These are phyloP conservation scores for Marasmarcha lunaedactyla DNA, from an alignment of 2,888 invertebrate species.

Conservation along the genomic window DNA sequence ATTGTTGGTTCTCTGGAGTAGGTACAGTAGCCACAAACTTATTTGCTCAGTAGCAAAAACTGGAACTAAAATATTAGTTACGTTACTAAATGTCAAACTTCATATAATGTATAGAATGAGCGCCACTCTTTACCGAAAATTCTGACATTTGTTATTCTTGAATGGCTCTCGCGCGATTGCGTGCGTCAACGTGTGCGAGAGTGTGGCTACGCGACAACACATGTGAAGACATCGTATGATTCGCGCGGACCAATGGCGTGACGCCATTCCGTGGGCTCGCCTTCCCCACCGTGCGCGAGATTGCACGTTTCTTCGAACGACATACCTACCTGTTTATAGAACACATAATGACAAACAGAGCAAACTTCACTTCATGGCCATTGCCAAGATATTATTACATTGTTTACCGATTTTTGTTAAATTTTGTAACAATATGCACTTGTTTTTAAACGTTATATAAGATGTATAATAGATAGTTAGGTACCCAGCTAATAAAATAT, in stretches of 20 bases:
- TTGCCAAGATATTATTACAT: conserved; percentile 30
- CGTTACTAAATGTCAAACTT: no score
- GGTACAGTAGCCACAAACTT: no score
- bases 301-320: conserved; percentile 53
- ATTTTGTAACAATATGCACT: not conserved
- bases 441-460: no score
- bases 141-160: no score
- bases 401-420: conserved; percentile 1
- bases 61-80: no score
- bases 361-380: conserved; percentile 40
- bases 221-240: conserved; percentile 58
- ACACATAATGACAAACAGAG: conserved; percentile 30
- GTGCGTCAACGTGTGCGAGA: not conserved
- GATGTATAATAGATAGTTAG: no score
- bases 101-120: no score
- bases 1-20: conserved; percentile 27
- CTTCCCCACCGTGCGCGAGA: conserved; percentile 55
- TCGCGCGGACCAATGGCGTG: conserved; percentile 41
- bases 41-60: no score
- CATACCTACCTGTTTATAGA: conserved; percentile 57
- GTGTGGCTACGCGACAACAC: conserved; percentile 25
- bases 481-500: no score
- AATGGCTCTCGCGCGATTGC: not conserved
- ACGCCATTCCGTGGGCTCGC: conserved; percentile 56
- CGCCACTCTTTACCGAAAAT: no score